These are phyloP conservation scores for Tyrannus savana DNA, from an alignment of 2,113 vertebrate species.

Conservation along the genomic window DNA sequence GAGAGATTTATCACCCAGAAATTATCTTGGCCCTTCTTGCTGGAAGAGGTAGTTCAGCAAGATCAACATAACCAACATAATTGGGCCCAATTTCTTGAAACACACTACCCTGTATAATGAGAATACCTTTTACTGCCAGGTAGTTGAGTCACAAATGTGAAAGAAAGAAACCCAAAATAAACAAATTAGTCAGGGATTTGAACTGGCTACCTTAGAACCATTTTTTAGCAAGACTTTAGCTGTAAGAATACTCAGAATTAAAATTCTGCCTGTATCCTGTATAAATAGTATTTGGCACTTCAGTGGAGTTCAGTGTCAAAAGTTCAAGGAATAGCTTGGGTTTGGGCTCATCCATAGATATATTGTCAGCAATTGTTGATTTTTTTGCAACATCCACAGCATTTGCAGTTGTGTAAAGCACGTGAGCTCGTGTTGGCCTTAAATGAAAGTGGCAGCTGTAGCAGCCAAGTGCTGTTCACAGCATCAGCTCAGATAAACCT, in stretches of 20 bases:
- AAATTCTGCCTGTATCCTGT: not conserved
- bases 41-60: not conserved
- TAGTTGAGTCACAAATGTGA: slow-evolving; percentile 8
- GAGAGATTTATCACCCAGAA: not conserved
- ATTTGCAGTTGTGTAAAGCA: slow-evolving; percentile 18
- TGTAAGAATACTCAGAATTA: not conserved
- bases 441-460: slow-evolving; percentile 45
- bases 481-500: slow-evolving; percentile 40
- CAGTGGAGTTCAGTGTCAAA: not conserved
- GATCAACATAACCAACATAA: not conserved
- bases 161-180: slow-evolving; percentile 14
- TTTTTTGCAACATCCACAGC: not conserved
- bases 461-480: slow-evolving; percentile 33
- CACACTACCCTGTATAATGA: not conserved
- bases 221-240: not conserved
- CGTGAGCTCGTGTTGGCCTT: not conserved
- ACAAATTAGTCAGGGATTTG: not conserved
- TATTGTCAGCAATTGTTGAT: not conserved
- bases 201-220: not conserved
- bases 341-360: not conserved
- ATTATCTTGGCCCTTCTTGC: not conserved
- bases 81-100: slow-evolving; percentile 6
- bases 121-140: not conserved
- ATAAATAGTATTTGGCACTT: not conserved
- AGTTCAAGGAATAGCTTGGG: not conserved